Evolutionary conservation across 2,888 invertebrate genomes (phyloP).

Genomic region (Brachypterus glaber): DNA sequence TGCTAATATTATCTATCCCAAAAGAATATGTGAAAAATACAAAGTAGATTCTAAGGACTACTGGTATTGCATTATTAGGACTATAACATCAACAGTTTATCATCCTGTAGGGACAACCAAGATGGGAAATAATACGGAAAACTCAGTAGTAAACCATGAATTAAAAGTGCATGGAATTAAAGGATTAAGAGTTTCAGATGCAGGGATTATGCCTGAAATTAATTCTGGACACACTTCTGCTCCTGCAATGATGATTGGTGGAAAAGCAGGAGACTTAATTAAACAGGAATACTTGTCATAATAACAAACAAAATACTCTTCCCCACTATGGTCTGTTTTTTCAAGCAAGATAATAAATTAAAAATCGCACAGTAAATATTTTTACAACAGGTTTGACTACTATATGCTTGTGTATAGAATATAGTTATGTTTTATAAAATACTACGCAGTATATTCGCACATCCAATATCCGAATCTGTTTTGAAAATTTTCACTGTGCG

Average conservation of each 20-base stretch:
- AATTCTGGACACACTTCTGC: constrained; percentile 57
- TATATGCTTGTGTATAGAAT: no score
- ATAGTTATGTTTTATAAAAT: no score
- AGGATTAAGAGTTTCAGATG: constrained; percentile 55
- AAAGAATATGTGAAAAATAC: constrained; percentile 44
- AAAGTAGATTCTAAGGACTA: constrained; percentile 49
- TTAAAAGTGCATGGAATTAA: constrained; percentile 51
- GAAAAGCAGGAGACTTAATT: no score
- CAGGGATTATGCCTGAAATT: constrained; percentile 56
- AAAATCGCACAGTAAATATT: no score
- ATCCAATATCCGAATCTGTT: no score
- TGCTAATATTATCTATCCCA: constrained; percentile 45
- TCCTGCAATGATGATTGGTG: constrained; percentile 55
- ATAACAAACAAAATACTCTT: no score
- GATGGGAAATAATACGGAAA: constrained; percentile 53
- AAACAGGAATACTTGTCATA: no score
- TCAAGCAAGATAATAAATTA: no score
- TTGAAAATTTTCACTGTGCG: no score
- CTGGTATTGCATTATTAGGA: constrained; percentile 54
- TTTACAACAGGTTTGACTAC: no score
- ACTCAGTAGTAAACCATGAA: constrained; percentile 54
- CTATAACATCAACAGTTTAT: constrained; percentile 51
- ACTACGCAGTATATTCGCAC: no score
- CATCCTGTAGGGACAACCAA: constrained; percentile 60
- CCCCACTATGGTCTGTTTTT: no score